Percentiles rank a stretch among this genome's conserved stretches.
phyloP scores from a whole-genome alignment of 1,140 invertebrate species.

The Papilio glaucus region DNA sequence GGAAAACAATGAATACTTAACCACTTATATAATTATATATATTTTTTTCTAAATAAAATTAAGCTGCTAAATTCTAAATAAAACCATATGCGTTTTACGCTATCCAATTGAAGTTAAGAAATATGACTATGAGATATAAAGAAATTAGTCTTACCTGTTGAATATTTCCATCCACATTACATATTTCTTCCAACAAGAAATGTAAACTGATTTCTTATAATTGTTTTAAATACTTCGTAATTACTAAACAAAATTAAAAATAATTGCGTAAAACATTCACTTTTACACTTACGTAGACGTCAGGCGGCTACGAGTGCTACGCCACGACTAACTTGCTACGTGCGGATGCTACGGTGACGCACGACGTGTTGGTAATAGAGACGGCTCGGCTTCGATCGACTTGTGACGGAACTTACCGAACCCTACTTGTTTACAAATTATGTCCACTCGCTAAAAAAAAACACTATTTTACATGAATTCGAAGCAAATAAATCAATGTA shows the following conservation, averaged over 20 bases:
- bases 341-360: conserved; percentile 53
- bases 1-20: too few species aligned
- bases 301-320: conserved; percentile 62
- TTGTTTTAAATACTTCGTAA: not conserved
- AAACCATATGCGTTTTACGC: conserved; percentile 13
- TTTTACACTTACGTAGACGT: conserved; percentile 52
- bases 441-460: conserved; percentile 12
- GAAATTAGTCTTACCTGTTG: not conserved
- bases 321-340: conserved; percentile 74
- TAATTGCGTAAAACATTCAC: conserved; percentile 26
- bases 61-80: not conserved
- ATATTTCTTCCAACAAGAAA: not conserved
- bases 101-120: not conserved
- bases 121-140: not conserved
- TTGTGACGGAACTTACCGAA: conserved; percentile 65
- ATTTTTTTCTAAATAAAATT: too few species aligned
- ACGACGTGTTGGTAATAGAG: conserved; percentile 54
- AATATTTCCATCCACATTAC: not conserved
- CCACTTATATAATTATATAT: too few species aligned
- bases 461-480: conserved; percentile 6
- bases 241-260: conserved; percentile 18
- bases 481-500: not conserved
- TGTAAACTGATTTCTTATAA: not conserved
- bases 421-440: conserved; percentile 62
- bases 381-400: conserved; percentile 64